Base-by-base conservation (phyloP, 1,140 invertebrate species). In the Caenorhabditis briggsae region DNA sequence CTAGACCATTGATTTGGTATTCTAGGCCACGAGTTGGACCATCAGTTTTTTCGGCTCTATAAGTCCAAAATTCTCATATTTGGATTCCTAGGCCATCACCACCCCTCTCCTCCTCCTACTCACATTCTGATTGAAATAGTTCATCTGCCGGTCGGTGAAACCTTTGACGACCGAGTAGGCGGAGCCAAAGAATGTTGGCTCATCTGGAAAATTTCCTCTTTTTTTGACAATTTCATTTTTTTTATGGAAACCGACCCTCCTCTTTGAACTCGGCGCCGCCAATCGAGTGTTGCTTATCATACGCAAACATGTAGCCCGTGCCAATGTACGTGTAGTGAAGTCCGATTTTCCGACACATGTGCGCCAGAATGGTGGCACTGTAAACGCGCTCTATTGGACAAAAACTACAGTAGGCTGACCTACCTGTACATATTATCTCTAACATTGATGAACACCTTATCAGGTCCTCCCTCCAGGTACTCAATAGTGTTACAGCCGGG, bases 101-200 rank as follows among this genome's bases (percentile, higher is more conserved):
- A 33, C 3, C 33, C 33, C 33, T 33, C 33, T 33, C 33, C 5
- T 48, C 50, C 14, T 55, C 70, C 55, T 20, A 55, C 55, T 64
- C 9, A 53, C 58, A 61, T 64, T 61, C 25, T 82, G 83, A 33
- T 84, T 86, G 55, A 89, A 86, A 12, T 70, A 82, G 46, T 89
- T 89, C 46, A 92, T 82, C 90, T 92, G 92, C 50, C 90, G 87
- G 82, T 92, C 91, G 16, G 91, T 92, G 59, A 90, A 91, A 5
- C 91, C 91, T 83, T 92, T 92, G 7, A 91, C 91, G 5, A 92
- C 91, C n/a, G 91, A 92, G 82, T 92, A 92, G 11, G 91, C 92
- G 46, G 92, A 92, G 18, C 91, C 91, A 84, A 92, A 92, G 85
- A 92, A 92, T 41, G 90, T 92, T 2, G 91, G 91, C 23, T 90